phyloP scores from a whole-genome alignment of 2,113 vertebrate species.

The Piaya cayana region DNA sequence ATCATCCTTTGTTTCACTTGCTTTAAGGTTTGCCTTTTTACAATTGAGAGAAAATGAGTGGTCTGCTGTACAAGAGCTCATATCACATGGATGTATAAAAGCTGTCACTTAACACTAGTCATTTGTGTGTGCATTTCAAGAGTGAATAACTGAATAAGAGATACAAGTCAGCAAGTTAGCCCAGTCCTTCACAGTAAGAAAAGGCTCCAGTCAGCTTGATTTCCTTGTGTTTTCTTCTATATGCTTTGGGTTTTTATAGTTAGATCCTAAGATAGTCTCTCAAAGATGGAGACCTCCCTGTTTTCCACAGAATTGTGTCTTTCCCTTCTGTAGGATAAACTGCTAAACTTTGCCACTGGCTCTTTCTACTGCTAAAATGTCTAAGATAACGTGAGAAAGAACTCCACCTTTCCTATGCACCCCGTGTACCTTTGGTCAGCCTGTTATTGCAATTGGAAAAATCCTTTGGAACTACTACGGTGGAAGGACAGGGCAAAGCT shows the following conservation, averaged over 20 bases:
- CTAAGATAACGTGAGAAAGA: background rate
- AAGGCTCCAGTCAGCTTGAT: background rate
- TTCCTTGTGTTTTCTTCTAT: background rate
- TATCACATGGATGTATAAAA: background rate
- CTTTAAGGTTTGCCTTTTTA: background rate
- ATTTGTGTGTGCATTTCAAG: background rate
- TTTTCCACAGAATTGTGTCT: background rate
- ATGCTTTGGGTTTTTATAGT: background rate
- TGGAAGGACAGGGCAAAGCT: background rate
- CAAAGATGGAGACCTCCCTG: accelerated
- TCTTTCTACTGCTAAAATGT: background rate
- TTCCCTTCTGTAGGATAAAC: background rate
- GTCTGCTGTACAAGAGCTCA: background rate
- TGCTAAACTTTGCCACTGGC: background rate
- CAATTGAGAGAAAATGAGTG: background rate
- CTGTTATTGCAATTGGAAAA: background rate
- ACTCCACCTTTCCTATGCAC: background rate
- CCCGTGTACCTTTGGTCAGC: background rate
- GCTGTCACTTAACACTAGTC: background rate
- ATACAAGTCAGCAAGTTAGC: background rate
- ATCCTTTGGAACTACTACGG: background rate
- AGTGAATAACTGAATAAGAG: background rate
- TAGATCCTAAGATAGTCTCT: background rate
- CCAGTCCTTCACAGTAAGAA: background rate
- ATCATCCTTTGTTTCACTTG: background rate